phyloP scores from a whole-genome alignment of 1,140 invertebrate species.

The Triops cancriformis region DNA sequence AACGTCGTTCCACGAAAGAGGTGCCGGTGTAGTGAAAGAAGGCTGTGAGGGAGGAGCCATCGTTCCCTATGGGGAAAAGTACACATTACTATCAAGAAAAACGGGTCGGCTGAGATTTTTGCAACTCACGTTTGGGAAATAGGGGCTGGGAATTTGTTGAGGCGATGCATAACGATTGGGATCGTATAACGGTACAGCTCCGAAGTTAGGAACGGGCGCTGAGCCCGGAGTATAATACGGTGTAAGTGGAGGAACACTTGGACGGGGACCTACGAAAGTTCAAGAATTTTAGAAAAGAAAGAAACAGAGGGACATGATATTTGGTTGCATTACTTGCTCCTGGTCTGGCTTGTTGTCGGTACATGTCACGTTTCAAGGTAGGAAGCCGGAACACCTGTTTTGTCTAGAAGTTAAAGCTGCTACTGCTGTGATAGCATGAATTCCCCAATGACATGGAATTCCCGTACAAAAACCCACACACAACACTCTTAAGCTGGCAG shows the following conservation, averaged over 20 bases:
- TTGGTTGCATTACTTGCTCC: not conserved
- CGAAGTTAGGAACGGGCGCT: not conserved
- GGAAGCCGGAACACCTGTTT: not conserved
- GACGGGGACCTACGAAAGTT: not conserved
- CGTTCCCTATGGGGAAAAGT: not conserved
- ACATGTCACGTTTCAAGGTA: not conserved
- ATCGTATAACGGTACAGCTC: not conserved
- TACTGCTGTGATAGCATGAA: not conserved
- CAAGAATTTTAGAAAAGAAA: not conserved
- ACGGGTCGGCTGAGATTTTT: too few species aligned
- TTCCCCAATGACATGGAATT: not conserved
- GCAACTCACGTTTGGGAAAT: not conserved
- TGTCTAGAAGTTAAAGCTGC: not conserved
- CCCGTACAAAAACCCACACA: not conserved
- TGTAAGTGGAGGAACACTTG: not conserved
- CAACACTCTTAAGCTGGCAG: not conserved
- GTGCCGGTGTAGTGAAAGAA: slow-evolving; percentile 4
- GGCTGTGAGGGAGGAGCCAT: not conserved
- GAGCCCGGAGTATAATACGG: not conserved
- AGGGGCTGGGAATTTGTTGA: not conserved
- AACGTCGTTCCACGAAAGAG: not conserved
- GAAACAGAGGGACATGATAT: not conserved
- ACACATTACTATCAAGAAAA: too few species aligned
- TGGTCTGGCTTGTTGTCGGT: not conserved
- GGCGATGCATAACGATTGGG: not conserved